Evolutionary conservation across 2,797 vertebrate genomes (phyloP), one percentile per base, ranked within the genome.

Genomic region (Hypotaenidia okinawae): DNA sequence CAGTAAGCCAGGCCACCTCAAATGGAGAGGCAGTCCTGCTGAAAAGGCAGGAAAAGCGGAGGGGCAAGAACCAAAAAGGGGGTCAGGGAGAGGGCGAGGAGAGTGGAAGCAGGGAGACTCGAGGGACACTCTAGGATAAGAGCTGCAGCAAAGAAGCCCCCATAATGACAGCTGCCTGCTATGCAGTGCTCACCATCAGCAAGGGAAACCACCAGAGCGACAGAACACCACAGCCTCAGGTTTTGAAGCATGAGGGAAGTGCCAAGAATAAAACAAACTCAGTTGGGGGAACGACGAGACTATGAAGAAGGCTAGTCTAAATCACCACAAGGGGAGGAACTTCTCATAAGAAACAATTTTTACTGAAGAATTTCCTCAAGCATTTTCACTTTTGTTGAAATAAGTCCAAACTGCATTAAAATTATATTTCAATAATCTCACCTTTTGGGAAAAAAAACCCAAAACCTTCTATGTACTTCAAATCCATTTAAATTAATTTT

Each of bases 41-140:
- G 18, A 21, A 47, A 43, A 69, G 68, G 23, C 18, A 25, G 5
- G 16, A 64, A 8, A 11, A 7, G 8, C 22, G 8, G 4, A 1
- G 4, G 21, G 9, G 14, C 1, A 1, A 8, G 22, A 43, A 10
- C 13, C 7, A 7, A 25, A 89, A 41, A 16, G 28, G 1, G 1
- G 2, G 28, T 2, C 10, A 4, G 6, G 6, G 6, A 12, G 8
- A 5, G 0, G 6, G 25, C 13, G 47, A 18, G 7, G 23, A 30
- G 30, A 32, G 4, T 3, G 14, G 45, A 67, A 58, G 2, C 33
- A 45, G 32, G 32, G 47, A 39, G 30, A 58, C 9, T 1, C 23
- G 22, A 33, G 61, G 28, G 8, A 39, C 27, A 58, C 9, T 1
- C 25, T 22, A 33, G 64, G 32, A 9, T 30, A 19, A 32, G 13